Base-by-base conservation (phyloP, 92 coral and sea anemone genomes). In the Palythoa grandis region DNA sequence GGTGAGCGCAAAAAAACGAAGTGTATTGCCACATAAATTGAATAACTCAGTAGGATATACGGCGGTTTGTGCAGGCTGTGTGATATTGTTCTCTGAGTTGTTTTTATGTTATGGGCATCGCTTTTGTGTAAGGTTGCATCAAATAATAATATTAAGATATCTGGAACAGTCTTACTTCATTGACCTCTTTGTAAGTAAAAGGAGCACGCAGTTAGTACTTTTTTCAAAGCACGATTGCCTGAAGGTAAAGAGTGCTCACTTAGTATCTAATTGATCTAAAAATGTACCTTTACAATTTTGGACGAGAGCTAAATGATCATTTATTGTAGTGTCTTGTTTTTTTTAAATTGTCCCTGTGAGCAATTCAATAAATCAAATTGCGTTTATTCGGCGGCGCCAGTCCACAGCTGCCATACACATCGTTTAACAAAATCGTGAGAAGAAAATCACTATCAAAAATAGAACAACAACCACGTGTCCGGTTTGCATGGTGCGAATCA, bases 401-500 rank as follows among this genome's bases (percentile, higher is more conserved):
- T n/a, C 7, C 16, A 11, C 85, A 80, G 23, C 85, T 80, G 74
- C 14, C 57, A n/a, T 80, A 80, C 65, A 80, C 85, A 80, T 47
- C 39, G 3, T 66, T 66, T 56, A 24, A 22, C 22, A 11, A 15
- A 54, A 17, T 80, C 22, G 7, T 47, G 61, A 66, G 19, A 52
- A 65, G 16, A 54, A 53, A 76, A 12, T 54, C 25, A 7, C 23
- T 11, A 19, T 58, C 13, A 8, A 57, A 54, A 35, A 77, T 77
- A 66, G 40, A 39, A 78, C 60, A 43, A 16, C 1, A 65, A 22
- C 22, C 43, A 48, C 85, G 73, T 68, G 74, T 68, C 73, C 40
- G 73, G 14, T 14, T 80, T 25, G 35, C 22, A 22, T 23, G 7
- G 20, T 22, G 19, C 12, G 40, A 24, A 76, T 35, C 16, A 2